phyloP scores from a whole-genome alignment of 2,888 invertebrate species.

The Andrena bicolor region DNA sequence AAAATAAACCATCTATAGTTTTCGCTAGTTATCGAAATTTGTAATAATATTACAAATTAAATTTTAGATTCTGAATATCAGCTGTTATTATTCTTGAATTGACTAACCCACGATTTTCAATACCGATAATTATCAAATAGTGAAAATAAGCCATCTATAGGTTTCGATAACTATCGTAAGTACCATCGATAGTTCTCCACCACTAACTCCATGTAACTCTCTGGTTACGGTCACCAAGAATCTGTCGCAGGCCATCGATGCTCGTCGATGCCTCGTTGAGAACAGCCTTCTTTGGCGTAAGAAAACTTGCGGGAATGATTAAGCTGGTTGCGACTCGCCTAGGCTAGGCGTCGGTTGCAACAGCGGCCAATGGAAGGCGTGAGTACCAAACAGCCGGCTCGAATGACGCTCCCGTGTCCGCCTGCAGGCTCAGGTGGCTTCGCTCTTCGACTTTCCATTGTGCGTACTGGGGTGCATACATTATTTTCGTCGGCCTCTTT shows the following conservation, averaged over 20 bases:
- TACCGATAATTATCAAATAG: no score
- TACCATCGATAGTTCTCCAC: no score
- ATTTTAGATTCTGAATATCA: no score
- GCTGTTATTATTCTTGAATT: no score
- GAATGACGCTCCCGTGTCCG: conserved; percentile 77
- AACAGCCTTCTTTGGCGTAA: conserved; percentile 7
- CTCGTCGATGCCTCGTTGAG: background rate
- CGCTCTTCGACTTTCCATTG: conserved; percentile 77
- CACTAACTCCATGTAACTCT: background rate
- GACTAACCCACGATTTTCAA: no score
- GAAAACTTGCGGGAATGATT: conserved; percentile 62
- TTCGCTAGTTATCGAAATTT: no score
- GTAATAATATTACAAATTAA: no score
- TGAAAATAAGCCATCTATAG: no score
- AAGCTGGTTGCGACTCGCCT: conserved; percentile 27
- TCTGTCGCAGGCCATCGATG: background rate
- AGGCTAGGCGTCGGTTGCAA: conserved; percentile 34
- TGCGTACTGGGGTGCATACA: conserved; percentile 83
- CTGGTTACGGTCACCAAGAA: background rate
- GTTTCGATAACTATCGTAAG: no score
- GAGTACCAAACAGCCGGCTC: conserved; percentile 78
- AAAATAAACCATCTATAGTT: no score
- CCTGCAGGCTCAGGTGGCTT: conserved; percentile 84
- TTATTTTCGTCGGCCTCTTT: conserved; percentile 79
- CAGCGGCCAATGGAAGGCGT: conserved; percentile 55